These are phyloP conservation scores for Scatophagus argus DNA, from an alignment of 2,113 vertebrate genomes.

Conservation along the genomic window DNA sequence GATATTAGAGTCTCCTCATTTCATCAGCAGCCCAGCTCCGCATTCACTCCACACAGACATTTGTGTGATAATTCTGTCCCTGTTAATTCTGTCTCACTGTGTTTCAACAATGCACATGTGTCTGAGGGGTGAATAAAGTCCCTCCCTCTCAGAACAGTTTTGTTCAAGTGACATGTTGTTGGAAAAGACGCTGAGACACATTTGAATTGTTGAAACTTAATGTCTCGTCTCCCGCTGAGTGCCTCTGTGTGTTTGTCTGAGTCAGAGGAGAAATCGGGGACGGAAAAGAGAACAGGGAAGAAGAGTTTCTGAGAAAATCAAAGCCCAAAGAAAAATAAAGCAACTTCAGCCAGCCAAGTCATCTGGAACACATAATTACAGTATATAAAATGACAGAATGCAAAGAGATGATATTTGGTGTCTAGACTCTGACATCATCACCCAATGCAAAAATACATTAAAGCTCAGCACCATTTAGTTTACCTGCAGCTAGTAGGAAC, in stretches of 20 bases:
- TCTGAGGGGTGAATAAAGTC: background rate
- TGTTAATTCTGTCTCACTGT: slow-evolving; percentile 1
- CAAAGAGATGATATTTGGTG: slow-evolving; percentile 23
- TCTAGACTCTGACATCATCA: slow-evolving; percentile 34
- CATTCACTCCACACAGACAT: slow-evolving; percentile 4
- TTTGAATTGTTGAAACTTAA: slow-evolving; percentile 53
- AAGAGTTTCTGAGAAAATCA: slow-evolving; percentile 30
- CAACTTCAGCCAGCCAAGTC: slow-evolving; percentile 8
- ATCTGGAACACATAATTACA: slow-evolving; percentile 15
- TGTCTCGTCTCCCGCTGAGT: slow-evolving; percentile 25
- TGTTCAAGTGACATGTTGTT: slow-evolving; percentile 44
- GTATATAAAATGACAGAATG: slow-evolving; percentile 28
- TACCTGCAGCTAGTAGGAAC: slow-evolving; percentile 15
- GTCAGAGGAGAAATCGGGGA: background rate
- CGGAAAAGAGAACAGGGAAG: background rate
- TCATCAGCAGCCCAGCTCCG: background rate
- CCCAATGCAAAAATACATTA: slow-evolving; percentile 35
- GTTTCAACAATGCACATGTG: slow-evolving; percentile 2
- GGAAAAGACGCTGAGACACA: slow-evolving; percentile 41
- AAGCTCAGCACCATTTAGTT: slow-evolving; percentile 13
- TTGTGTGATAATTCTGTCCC: slow-evolving; percentile 3
- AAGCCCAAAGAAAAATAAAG: slow-evolving; percentile 32
- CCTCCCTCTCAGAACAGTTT: slow-evolving; percentile 24
- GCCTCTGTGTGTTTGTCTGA: background rate
- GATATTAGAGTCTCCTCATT: background rate